phyloP scores from a whole-genome alignment of 1,140 invertebrate species.

The Dolichoris vasculosae region DNA sequence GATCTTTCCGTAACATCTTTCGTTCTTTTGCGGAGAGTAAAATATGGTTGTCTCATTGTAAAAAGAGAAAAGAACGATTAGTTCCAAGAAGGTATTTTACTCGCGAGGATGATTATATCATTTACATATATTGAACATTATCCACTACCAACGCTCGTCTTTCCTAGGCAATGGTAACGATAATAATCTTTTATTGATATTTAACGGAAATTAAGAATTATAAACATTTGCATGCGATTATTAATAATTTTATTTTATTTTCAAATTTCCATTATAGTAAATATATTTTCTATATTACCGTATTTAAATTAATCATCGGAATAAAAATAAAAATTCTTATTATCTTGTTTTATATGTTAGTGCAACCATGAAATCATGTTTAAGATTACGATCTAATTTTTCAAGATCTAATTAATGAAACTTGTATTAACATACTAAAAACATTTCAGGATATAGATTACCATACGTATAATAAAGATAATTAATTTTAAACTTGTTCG shows the following conservation, averaged over 20 bases:
- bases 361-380: not conserved
- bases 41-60: too few relatives aligned
- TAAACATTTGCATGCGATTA: not conserved
- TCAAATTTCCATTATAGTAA: not conserved
- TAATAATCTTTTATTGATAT: not conserved
- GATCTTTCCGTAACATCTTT: too few relatives aligned
- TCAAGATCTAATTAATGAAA: not conserved
- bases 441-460: not conserved
- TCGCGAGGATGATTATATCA: too few relatives aligned
- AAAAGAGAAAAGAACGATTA: not conserved
- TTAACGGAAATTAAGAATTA: too few relatives aligned
- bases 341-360: too few relatives aligned
- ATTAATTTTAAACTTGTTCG: not conserved
- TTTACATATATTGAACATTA: not conserved
- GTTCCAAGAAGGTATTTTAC: not conserved
- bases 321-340: not conserved
- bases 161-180: too few relatives aligned
- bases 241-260: not conserved
- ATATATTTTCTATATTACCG: not conserved
- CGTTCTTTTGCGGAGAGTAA: too few relatives aligned
- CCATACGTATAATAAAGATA: not conserved
- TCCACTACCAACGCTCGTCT: too few relatives aligned
- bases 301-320: not conserved
- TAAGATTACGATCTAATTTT: not conserved
- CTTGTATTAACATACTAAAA: not conserved